Conservation (phyloP, 2,888 invertebrate genomes). For the Microctonus hyperodae region DNA sequence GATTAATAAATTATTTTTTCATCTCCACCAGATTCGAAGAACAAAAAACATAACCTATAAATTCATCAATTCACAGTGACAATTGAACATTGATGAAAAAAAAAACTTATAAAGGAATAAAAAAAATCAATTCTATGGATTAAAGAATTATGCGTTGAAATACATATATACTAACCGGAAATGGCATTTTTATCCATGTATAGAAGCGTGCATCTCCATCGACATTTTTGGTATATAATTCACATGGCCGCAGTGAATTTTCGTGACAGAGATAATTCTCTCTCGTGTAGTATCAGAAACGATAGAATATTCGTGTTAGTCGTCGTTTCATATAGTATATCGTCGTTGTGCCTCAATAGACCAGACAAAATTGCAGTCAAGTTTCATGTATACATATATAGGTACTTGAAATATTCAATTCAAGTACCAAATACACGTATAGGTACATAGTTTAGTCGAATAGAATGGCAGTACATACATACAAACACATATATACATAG, state of each 20-base stretch:
- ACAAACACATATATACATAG: no score
- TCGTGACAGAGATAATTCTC: constrained; percentile 24
- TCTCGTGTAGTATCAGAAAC: not conserved
- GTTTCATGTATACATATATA: not conserved
- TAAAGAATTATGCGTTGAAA: not conserved
- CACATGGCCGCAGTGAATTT: constrained; percentile 7
- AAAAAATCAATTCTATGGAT: not conserved
- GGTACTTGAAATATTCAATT: no score
- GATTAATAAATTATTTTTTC: no score
- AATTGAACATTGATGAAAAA: no score
- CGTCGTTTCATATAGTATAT: not conserved
- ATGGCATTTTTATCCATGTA: not conserved
- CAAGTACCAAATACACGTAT: no score
- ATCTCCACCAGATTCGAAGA: no score
- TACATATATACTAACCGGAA: not conserved
- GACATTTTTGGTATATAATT: not conserved
- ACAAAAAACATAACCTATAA: no score
- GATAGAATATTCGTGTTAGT: no score
- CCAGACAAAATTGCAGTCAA: not conserved
- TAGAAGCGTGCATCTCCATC: not conserved
- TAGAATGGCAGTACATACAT: not conserved
- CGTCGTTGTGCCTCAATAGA: not conserved
- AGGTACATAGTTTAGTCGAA: no score
- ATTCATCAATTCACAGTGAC: no score
- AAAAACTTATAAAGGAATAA: not conserved